Percentiles rank a stretch among this genome's conserved stretches.
phyloP scores from a whole-genome alignment of 2,888 invertebrate species.

The Ochropleura leucogaster region DNA sequence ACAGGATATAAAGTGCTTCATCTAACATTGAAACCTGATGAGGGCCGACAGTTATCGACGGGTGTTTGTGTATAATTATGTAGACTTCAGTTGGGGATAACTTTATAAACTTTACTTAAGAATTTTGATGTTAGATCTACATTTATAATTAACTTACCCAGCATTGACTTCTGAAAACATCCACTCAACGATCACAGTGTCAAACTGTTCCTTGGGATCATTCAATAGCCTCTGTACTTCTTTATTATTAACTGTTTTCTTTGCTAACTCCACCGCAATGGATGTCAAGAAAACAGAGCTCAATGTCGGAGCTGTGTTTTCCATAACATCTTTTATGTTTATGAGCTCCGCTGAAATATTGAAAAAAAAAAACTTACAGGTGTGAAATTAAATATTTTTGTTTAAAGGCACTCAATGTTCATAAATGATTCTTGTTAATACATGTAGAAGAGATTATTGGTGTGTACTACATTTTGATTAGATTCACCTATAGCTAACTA shows the following conservation, averaged over 20 bases:
- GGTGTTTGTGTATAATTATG: too few species aligned
- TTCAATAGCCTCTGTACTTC: constrained; percentile 67
- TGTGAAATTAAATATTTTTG: neutral
- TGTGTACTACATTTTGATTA: too few species aligned
- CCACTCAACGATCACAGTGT: constrained; percentile 74
- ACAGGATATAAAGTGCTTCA: too few species aligned
- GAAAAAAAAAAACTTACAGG: neutral
- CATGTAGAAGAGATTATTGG: too few species aligned
- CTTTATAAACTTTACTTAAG: too few species aligned
- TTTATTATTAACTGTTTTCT: constrained; percentile 55
- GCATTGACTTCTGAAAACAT: constrained; percentile 69
- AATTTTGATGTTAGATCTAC: too few species aligned
- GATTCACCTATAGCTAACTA: too few species aligned
- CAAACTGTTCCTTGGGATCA: constrained; percentile 72
- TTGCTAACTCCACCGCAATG: constrained; percentile 44
- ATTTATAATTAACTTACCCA: constrained; percentile 72
- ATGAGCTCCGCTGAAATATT: constrained; percentile 31
- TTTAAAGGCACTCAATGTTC: neutral
- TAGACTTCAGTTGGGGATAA: too few species aligned
- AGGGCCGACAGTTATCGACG: too few species aligned
- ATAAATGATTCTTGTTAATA: neutral
- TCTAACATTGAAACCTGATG: too few species aligned
- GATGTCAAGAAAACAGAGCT: neutral
- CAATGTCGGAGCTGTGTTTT: neutral
- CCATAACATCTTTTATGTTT: constrained; percentile 21